A percentile compares a stretch with the other conserved stretches of the same genome.
These are phyloP conservation scores for Lycopodina hypogea DNA, from an alignment of 37 sponge, comb jelly and placozoan species.

Conservation along the genomic window DNA sequence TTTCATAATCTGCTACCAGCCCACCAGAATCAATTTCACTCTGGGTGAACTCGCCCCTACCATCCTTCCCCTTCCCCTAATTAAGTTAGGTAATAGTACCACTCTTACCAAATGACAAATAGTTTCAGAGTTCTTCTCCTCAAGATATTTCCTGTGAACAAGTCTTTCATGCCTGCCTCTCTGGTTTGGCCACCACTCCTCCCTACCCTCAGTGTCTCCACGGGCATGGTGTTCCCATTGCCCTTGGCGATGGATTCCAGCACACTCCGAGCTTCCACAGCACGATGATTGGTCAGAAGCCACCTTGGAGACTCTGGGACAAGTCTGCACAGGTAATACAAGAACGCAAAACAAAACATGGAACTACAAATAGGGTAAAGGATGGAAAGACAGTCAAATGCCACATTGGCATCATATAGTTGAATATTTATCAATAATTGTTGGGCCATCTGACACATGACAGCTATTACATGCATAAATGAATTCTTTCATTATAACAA, in stretches of 20 bases:
- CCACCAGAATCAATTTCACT: too few relatives aligned
- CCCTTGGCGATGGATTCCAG: conserved; percentile 41
- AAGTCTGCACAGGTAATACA: conserved; percentile 9
- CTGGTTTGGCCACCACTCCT: not conserved
- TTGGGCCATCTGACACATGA: too few relatives aligned
- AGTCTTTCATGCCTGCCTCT: conserved; percentile 14
- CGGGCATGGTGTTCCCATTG: conserved; percentile 43
- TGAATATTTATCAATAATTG: too few relatives aligned
- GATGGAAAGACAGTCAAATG: too few relatives aligned
- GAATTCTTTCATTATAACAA: not conserved
- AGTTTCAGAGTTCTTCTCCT: conserved; percentile 25
- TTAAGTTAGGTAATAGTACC: too few relatives aligned
- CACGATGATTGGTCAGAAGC: conserved; percentile 49
- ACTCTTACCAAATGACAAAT: conserved; percentile 34
- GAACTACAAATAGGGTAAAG: too few relatives aligned
- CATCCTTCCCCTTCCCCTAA: too few relatives aligned
- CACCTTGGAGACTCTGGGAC: conserved; percentile 81
- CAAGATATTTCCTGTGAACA: conserved; percentile 34
- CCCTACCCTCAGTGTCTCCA: conserved; percentile 1
- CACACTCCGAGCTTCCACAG: conserved; percentile 42
- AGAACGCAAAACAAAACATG: not conserved
- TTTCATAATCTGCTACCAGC: too few relatives aligned
- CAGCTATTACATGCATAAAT: conserved; percentile 6
- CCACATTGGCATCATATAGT: too few relatives aligned
- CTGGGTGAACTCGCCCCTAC: too few relatives aligned